A percentile compares a stretch with the other conserved stretches of the same genome.
Conservation (phyloP, 2,797 vertebrate genomes). For the Pogonophryne albipinna region DNA sequence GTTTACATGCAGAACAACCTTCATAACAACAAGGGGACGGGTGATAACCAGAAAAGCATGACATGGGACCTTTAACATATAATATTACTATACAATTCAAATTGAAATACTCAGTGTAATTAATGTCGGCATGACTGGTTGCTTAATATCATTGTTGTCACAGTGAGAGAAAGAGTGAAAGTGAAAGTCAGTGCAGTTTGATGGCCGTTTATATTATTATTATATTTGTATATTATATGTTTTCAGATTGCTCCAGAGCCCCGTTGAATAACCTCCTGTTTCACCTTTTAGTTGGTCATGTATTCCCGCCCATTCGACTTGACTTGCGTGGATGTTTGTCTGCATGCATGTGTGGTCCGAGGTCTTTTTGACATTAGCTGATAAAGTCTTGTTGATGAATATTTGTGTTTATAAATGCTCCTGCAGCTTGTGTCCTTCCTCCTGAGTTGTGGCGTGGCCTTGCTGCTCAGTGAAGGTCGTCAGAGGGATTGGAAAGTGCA, state of each 20-base stretch:
- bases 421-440: conserved; percentile 55
- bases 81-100: too few relatives aligned
- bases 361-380: conserved; percentile 40
- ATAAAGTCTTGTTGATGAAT: conserved; percentile 39
- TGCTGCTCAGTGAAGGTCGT: conserved; percentile 81
- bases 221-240: conserved; percentile 33
- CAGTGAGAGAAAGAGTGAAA: too few relatives aligned
- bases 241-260: conserved; percentile 10
- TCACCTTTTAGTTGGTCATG: conserved; percentile 50
- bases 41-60: too few relatives aligned
- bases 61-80: too few relatives aligned
- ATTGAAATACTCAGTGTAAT: too few relatives aligned
- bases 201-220: too few relatives aligned
- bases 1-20: too few relatives aligned
- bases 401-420: conserved; percentile 33
- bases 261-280: conserved; percentile 44
- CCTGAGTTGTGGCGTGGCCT: conserved; percentile 49
- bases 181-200: too few relatives aligned
- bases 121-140: too few relatives aligned
- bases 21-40: too few relatives aligned
- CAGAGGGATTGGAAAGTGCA: conserved; percentile 84
- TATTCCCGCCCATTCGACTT: conserved; percentile 19
- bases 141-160: too few relatives aligned
- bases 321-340: conserved; percentile 10
- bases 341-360: conserved; percentile 15